These are phyloP conservation scores for Montipora sp. DNA, from an alignment of 64 coral and sea anemone genomes.

Conservation along the genomic window DNA sequence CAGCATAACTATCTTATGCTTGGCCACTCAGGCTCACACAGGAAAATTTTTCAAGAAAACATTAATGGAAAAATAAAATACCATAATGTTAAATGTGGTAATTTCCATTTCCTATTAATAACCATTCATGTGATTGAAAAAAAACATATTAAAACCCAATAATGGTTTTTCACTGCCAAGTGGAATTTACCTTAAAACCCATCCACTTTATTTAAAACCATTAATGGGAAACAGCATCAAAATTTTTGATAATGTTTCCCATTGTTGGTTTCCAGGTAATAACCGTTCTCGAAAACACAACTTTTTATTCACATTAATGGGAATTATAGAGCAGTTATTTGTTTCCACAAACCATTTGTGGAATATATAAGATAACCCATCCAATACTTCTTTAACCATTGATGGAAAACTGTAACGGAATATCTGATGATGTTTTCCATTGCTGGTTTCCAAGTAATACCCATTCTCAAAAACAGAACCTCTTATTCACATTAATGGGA, in stretches of 20 bases:
- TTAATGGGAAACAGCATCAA: not conserved
- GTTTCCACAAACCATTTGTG: no score
- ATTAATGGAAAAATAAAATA: not conserved
- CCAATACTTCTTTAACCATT: not conserved
- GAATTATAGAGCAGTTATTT: no score
- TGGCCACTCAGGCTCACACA: not conserved
- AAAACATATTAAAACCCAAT: no score
- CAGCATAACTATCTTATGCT: no score
- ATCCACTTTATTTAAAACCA: not conserved
- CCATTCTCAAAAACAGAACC: not conserved
- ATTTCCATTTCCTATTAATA: no score
- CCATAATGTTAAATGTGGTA: no score
- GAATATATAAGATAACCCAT: not conserved
- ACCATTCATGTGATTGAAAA: no score
- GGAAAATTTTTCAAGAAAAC: slow-evolving; percentile 9
- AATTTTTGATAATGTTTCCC: not conserved
- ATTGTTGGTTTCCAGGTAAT: slow-evolving; percentile 7
- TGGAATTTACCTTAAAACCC: not conserved
- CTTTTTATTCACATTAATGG: not conserved
- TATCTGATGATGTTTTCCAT: not conserved
- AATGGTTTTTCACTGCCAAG: no score
- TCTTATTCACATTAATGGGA: not conserved
- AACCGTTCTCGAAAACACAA: not conserved
- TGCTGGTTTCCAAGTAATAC: not conserved
- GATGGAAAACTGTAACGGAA: not conserved